Conservation (phyloP, 2,888 invertebrate genomes). For the Philereme transversata region DNA sequence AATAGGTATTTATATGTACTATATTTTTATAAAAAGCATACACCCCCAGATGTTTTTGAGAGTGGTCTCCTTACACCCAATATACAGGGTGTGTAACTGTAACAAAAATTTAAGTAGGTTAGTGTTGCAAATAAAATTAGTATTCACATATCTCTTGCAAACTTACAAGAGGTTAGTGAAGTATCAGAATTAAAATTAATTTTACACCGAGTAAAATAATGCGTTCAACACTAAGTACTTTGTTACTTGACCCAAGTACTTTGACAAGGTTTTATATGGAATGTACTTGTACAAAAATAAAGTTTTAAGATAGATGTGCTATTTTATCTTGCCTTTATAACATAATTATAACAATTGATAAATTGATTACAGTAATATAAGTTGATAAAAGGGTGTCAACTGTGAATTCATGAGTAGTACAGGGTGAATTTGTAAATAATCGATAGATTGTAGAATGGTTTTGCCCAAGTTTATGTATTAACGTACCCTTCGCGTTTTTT, state of each 20-base stretch:
- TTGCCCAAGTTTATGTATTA: no score
- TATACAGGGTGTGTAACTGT: no score
- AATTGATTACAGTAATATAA: slow-evolving; percentile 1
- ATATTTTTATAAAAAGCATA: no score
- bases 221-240: slow-evolving; percentile 15
- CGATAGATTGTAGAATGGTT: no score
- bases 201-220: slow-evolving; percentile 27
- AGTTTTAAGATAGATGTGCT: not conserved
- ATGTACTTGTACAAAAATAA: slow-evolving; percentile 26
- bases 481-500: no score
- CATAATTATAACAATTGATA: slow-evolving; percentile 16
- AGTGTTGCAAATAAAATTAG: not conserved
- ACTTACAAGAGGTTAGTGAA: slow-evolving; percentile 53
- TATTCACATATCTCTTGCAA: slow-evolving; percentile 45
- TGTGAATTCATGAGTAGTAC: no score
- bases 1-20: no score
- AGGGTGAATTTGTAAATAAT: no score
- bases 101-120: no score
- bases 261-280: slow-evolving; percentile 21
- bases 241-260: slow-evolving; percentile 7
- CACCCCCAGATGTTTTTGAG: no score
- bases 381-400: no score
- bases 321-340: not conserved
- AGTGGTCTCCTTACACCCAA: no score
- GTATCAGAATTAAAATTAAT: slow-evolving; percentile 30